phyloP scores from a whole-genome alignment of 2,113 vertebrate species.

The Natator depressus region DNA sequence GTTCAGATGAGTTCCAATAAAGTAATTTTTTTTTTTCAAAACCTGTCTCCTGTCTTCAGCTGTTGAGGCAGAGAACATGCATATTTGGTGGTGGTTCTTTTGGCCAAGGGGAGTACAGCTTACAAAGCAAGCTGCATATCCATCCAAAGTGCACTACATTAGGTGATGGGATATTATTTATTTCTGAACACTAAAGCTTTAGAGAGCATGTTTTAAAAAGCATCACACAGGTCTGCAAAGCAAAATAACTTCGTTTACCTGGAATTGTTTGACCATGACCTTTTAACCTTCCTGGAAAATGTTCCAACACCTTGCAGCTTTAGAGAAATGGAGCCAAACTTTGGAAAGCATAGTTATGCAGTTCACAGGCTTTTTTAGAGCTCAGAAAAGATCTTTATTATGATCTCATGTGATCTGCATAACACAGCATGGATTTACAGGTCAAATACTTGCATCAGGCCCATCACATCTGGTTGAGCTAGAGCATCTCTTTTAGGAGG shows the following conservation, averaged over 20 bases:
- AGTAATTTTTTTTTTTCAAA: conserved; percentile 84
- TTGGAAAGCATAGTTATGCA: accelerated
- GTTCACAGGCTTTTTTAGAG: neutral
- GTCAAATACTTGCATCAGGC: accelerated
- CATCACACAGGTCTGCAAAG: accelerated
- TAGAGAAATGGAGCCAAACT: accelerated
- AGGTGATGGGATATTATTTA: accelerated
- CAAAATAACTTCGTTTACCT: neutral
- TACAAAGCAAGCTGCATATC: accelerated
- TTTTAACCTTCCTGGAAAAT: neutral
- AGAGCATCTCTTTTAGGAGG: neutral
- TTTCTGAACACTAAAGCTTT: accelerated
- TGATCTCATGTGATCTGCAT: accelerated
- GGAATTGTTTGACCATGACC: neutral
- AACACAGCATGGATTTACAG: accelerated
- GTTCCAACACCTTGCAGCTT: accelerated
- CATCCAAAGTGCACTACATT: accelerated
- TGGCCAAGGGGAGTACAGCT: neutral
- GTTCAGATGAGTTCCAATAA: conserved; percentile 95
- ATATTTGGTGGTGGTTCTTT: accelerated
- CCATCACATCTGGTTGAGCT: accelerated
- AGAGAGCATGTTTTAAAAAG: accelerated
- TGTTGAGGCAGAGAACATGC: neutral
- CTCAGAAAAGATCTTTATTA: neutral
- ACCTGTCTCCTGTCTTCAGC: conserved; percentile 74